Percentiles rank a stretch among this genome's conserved stretches.
Evolutionary conservation across 2,113 vertebrate species (phyloP).

Genomic region (Lasiurus cinereus): DNA sequence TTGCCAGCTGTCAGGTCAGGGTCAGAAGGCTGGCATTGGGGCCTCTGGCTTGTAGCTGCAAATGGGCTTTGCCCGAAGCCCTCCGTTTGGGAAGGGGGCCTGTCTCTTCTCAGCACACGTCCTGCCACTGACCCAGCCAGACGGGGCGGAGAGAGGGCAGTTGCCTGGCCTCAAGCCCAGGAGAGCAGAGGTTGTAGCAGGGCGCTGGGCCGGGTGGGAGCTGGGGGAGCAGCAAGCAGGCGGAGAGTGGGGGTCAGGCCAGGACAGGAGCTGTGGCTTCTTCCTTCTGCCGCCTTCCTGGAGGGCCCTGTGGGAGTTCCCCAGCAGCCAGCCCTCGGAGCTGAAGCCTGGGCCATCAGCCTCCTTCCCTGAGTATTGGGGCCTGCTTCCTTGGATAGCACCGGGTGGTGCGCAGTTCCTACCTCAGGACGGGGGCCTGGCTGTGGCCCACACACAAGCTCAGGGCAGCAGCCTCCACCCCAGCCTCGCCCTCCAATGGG

Average conservation of each 20-base stretch:
- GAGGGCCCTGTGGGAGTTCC: slow-evolving; percentile 37
- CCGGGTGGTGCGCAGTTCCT: neutral
- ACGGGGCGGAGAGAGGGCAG: slow-evolving; percentile 66
- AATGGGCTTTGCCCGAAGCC: slow-evolving; percentile 16
- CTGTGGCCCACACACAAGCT: neutral
- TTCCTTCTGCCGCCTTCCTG: slow-evolving; percentile 30
- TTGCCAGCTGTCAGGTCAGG: neutral
- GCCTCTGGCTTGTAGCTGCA: slow-evolving; percentile 23
- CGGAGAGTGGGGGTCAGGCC: slow-evolving; percentile 27
- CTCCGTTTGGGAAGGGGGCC: neutral
- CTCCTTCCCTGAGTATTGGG: neutral
- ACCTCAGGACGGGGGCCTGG: neutral
- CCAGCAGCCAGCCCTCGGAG: neutral
- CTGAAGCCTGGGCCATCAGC: neutral
- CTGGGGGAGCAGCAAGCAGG: slow-evolving; percentile 42
- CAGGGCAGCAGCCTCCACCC: neutral
- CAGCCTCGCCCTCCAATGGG: neutral
- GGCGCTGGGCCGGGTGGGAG: slow-evolving; percentile 26
- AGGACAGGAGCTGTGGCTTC: slow-evolving; percentile 57
- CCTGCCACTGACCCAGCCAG: slow-evolving; percentile 64
- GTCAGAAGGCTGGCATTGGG: slow-evolving; percentile 34
- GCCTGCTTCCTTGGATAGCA: neutral
- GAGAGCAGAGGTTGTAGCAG: slow-evolving; percentile 70
- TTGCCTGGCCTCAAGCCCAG: slow-evolving; percentile 71
- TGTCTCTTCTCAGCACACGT: slow-evolving; percentile 68